Base-by-base conservation (phyloP, 2,888 invertebrate genomes). In the Torymus aiolomorphi region DNA sequence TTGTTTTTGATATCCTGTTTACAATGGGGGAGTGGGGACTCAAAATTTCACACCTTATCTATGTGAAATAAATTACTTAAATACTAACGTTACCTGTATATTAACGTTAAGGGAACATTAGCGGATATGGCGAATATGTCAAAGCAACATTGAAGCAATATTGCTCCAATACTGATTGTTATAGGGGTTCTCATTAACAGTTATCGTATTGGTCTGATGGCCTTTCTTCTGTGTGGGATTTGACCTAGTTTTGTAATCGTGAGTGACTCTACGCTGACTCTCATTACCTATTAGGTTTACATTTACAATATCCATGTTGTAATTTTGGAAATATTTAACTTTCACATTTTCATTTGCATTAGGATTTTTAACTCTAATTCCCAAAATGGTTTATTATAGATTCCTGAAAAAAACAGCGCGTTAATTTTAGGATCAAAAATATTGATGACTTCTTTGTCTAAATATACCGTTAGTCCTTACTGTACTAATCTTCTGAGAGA, bases 331-430 rank as follows among this genome's bases (percentile, higher is more conserved):
- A 1, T 14, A 13, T 2, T 52, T 66, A 76, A 61, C 24, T 11
- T 70, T 18, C 24, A 20, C 52, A 24, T 31, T n/a, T 49, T 54
- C 61, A 20, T 54, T 57, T 20, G 69, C 67, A 42, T 75, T 75
- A 77, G 59, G 13, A 71, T 52, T 81, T 83, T 80, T 3, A 84
- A 61, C 24, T 81, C 73, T 16, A 84, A 65, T 59, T 59, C 54
- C 81, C 84, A 84, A 61, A 75, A 81, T 10, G 84, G 82, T 80
- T 69, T 81, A 70, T 84, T 72, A 65, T 84, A 84, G 4, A 80
- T 71, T 24, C 83, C 82, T 18, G 78, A 65, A 18, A 83, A 65
- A 71, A 62, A 56, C 13, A 56, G 2, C 14, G 11, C 13, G 3
- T n/a, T 10, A 10, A n/a, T 56, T 56, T 14, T 14, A 14, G 56